Evolutionary conservation across 2,797 vertebrate genomes (phyloP).

Genomic region (Parauchenoglanis ngamensis): DNA sequence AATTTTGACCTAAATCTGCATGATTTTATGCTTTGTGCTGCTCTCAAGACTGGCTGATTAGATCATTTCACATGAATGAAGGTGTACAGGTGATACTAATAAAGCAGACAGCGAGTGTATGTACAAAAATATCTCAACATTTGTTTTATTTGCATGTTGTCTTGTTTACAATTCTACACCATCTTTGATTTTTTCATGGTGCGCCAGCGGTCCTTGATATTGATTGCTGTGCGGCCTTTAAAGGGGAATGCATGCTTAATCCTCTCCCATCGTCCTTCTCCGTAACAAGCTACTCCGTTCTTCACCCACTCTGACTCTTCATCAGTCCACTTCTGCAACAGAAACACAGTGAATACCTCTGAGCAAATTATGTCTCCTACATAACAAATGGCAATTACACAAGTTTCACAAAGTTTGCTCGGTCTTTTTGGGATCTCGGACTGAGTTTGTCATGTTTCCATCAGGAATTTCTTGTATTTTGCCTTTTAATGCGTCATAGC

Average conservation of each 20-base stretch:
- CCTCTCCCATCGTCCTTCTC: constrained; percentile 73
- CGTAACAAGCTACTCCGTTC: constrained; percentile 70
- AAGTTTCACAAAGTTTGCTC: neutral
- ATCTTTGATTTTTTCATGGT: constrained; percentile 68
- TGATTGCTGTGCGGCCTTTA: constrained; percentile 66
- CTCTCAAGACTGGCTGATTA: neutral
- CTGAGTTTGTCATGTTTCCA: neutral
- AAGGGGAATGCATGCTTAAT: constrained; percentile 66
- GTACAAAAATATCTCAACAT: constrained; percentile 1
- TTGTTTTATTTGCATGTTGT: too few species aligned
- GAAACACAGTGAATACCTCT: constrained; percentile 31
- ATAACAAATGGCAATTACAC: neutral
- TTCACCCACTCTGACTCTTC: constrained; percentile 67
- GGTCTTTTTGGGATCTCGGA: neutral
- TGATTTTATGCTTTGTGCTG: neutral
- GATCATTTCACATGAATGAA: too few species aligned
- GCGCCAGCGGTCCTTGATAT: constrained; percentile 79
- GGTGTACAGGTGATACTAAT: neutral
- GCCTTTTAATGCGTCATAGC: neutral
- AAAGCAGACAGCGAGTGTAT: neutral
- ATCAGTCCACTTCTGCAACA: constrained; percentile 72
- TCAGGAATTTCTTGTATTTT: neutral
- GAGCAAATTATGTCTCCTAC: neutral
- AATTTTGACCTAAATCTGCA: neutral
- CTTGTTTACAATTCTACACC: constrained; percentile 3